These are phyloP conservation scores for Poeciliopsis gracilis DNA, from an alignment of 2,797 vertebrate genomes.

Conservation along the genomic window DNA sequence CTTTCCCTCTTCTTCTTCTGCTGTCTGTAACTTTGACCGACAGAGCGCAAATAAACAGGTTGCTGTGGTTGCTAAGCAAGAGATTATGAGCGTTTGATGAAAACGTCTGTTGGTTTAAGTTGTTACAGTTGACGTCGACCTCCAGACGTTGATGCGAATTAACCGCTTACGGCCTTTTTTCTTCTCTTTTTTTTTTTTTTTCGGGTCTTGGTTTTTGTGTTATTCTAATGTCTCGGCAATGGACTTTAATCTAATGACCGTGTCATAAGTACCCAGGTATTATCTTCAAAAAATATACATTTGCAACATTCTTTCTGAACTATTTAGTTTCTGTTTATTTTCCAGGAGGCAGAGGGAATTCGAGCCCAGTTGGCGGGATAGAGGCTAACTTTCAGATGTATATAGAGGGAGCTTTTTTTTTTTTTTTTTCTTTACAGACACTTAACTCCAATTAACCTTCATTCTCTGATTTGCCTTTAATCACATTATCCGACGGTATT, in stretches of 20 bases:
- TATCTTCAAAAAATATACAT: slow-evolving; percentile 63
- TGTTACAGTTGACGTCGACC: slow-evolving; percentile 20
- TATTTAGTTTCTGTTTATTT: slow-evolving; percentile 63
- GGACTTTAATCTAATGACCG: slow-evolving; percentile 58
- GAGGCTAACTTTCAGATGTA: slow-evolving; percentile 44
- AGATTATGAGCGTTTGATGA: slow-evolving; percentile 55
- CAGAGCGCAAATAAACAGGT: slow-evolving; percentile 22
- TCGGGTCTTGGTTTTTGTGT: slow-evolving; percentile 11
- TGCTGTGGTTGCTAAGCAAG: slow-evolving; percentile 9
- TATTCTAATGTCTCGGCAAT: slow-evolving; percentile 34
- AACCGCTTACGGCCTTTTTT: background rate
- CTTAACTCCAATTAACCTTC: slow-evolving; percentile 80
- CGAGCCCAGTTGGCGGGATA: slow-evolving; percentile 33
- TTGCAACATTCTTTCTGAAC: slow-evolving; percentile 48
- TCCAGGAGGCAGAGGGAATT: slow-evolving; percentile 47
- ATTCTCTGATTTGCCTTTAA: slow-evolving; percentile 73
- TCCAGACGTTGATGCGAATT: slow-evolving; percentile 25
- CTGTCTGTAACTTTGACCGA: slow-evolving; percentile 32
- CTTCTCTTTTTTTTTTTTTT: background rate
- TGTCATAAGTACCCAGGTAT: slow-evolving; percentile 43
- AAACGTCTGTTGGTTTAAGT: slow-evolving; percentile 30
- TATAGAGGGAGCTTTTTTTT: slow-evolving; percentile 43
- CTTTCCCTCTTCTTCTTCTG: background rate
- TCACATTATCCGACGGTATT: slow-evolving; percentile 77
- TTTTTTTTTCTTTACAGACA: slow-evolving; percentile 47